Evolutionary conservation across 2,888 invertebrate species (phyloP), one percentile per base, ranked within the genome.

Genomic region (Ennomos erosarius): DNA sequence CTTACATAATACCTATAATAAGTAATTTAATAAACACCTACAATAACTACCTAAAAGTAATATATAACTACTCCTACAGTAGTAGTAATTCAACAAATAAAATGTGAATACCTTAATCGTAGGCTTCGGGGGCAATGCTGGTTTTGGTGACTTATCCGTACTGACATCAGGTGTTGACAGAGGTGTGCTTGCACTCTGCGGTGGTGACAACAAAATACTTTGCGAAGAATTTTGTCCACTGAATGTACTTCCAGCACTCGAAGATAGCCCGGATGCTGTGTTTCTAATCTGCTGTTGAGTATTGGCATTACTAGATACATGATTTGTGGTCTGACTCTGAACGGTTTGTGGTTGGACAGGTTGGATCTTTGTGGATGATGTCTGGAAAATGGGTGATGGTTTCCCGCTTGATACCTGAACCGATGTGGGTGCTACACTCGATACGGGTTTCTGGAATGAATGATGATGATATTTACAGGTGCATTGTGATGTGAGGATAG

Each of bases 61-160:
- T 26, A 26, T 1, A 3, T 26, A 4, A 26, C 1, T n/a, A n/a
- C n/a, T n/a, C n/a, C n/a, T n/a, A 4, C 4, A 26, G 26, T 26
- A 26, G 26, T 26, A 26, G n/a, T 26, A 26, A 26, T 26, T 26
- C 1, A 4, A 26, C 2, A 3, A 26, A 26, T 3, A 11, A 34
- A 45, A n/a, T 45, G 2, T 36, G 11, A 16, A 38, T 63, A 93
- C 93, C 90, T 93, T 94, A 49, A 95, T 93, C 12, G 94, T 94
- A 47, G 98, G 98, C 88, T 98, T 98, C 9, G 97, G 97, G 62
- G 97, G 97, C 81, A 97, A 83, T 1, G 97, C 96, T 0, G 97
- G 97, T 81, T 97, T 96, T 46, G 94, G 93, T 16, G 90, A 92
- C 77, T 93, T 94, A 72, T 94, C 94, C 8, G 87, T 84, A 59